Conservation (phyloP, 2,113 vertebrate genomes). For the Oryzias melastigma region DNA sequence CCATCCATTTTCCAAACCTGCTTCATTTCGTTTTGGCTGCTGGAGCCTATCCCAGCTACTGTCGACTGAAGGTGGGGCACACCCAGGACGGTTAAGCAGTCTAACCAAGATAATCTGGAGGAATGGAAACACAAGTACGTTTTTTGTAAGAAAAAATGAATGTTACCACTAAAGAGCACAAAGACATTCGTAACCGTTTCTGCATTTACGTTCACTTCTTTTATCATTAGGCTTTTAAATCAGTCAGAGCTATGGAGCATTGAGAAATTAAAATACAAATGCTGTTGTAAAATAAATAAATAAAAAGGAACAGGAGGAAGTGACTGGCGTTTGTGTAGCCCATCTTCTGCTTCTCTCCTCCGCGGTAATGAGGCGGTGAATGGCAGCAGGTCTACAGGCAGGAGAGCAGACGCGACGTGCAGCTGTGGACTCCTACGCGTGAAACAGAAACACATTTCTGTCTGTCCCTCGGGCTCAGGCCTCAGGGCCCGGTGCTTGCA, state of each 20-base stretch:
- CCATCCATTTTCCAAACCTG: too few relatives aligned
- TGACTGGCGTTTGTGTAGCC: conserved; percentile 59
- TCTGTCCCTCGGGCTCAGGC: conserved; percentile 47
- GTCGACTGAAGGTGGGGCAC: too few relatives aligned
- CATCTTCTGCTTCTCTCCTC: conserved; percentile 54
- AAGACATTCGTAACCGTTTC: conserved; percentile 2
- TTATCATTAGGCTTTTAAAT: background rate
- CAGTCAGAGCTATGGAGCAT: conserved; percentile 29
- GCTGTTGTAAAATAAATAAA: conserved; percentile 18
- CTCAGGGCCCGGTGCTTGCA: conserved; percentile 43
- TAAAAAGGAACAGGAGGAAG: conserved; percentile 53
- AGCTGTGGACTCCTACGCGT: conserved; percentile 65
- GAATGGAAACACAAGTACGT: too few relatives aligned
- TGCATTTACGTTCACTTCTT: conserved; percentile 7
- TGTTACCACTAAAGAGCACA: background rate
- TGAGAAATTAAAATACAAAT: conserved; percentile 37
- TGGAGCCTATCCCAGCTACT: too few relatives aligned
- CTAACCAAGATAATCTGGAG: too few relatives aligned
- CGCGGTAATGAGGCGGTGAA: conserved; percentile 70
- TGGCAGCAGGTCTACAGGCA: conserved; percentile 69
- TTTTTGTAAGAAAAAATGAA: too few relatives aligned
- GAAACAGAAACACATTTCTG: conserved; percentile 31
- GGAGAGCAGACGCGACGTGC: conserved; percentile 58
- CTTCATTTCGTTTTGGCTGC: too few relatives aligned
- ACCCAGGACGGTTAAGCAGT: too few relatives aligned